These are phyloP conservation scores for Drosophila pruinosa DNA, from an alignment of 1,140 invertebrate genomes.

Conservation along the genomic window DNA sequence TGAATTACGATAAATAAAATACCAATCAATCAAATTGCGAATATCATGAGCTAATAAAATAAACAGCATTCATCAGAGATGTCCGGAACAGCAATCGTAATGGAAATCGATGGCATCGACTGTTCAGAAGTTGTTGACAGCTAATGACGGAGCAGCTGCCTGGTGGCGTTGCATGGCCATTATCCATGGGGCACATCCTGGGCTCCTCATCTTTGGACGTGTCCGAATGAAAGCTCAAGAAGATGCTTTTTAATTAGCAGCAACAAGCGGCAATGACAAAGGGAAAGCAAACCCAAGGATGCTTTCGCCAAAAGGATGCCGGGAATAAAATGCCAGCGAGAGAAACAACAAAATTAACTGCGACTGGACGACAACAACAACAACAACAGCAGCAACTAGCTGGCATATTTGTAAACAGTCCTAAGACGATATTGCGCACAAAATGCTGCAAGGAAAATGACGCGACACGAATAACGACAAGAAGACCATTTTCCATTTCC, in stretches of 20 bases:
- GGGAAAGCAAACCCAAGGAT: constrained; percentile 19
- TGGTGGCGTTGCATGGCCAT: no score
- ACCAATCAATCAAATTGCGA: no score
- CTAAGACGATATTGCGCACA: constrained; percentile 35
- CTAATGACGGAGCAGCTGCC: constrained; percentile 8
- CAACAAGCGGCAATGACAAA: constrained; percentile 55
- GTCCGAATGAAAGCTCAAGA: constrained; percentile 24
- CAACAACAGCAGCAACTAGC: constrained; percentile 1
- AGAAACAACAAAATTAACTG: constrained; percentile 31
- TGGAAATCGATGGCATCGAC: background rate
- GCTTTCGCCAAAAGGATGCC: constrained; percentile 48
- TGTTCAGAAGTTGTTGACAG: background rate
- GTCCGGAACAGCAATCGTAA: no score
- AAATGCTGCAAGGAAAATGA: constrained; percentile 66
- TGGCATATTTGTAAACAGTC: constrained; percentile 50
- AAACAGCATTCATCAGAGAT: no score
- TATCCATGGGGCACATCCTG: background rate
- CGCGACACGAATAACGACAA: constrained; percentile 54
- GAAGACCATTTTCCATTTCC: constrained; percentile 5
- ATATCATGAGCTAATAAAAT: no score
- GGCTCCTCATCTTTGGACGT: background rate
- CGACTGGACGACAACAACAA: constrained; percentile 1
- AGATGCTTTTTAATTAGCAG: constrained; percentile 70
- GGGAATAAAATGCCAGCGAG: constrained; percentile 33
- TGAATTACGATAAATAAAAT: no score